Conservation (phyloP, 2,113 vertebrate species). For the Phaetusa simplex region DNA sequence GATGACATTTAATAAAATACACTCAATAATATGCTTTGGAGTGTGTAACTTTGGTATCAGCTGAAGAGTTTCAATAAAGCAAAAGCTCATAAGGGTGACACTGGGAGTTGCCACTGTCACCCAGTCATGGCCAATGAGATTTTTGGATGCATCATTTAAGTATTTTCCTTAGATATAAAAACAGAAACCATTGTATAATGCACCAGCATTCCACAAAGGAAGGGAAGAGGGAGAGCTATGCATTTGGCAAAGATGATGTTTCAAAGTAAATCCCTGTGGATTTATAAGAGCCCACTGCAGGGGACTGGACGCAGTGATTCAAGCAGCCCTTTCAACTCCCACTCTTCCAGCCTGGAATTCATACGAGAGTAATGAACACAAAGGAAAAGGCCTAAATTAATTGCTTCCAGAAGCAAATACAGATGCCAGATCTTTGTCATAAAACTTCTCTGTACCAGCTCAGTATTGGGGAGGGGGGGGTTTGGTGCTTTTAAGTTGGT, state of each 20-base stretch:
- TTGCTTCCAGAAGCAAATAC: not conserved
- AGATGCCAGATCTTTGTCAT: not conserved
- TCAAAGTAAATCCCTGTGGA: not conserved
- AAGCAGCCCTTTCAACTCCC: not conserved
- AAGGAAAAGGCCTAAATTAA: not conserved
- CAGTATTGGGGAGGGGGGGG: not conserved
- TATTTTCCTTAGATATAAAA: not conserved
- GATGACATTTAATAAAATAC: not conserved
- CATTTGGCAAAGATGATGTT: not conserved
- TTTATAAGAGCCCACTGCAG: not conserved
- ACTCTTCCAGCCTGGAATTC: not conserved
- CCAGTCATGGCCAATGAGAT: not conserved
- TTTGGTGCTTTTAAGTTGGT: not conserved
- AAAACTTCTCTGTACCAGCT: not conserved
- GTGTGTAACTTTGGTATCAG: not conserved
- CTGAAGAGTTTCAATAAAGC: not conserved
- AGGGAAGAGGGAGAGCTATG: not conserved
- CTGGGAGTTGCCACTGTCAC: not conserved
- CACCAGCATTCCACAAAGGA: not conserved
- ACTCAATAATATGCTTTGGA: not conserved
- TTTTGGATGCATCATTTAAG: not conserved
- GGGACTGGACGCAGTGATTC: not conserved
- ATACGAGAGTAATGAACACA: not conserved
- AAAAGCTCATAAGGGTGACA: not conserved
- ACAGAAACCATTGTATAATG: not conserved